These are phyloP conservation scores for Azemiops feae DNA, from an alignment of 2,113 vertebrate species.

Conservation along the genomic window DNA sequence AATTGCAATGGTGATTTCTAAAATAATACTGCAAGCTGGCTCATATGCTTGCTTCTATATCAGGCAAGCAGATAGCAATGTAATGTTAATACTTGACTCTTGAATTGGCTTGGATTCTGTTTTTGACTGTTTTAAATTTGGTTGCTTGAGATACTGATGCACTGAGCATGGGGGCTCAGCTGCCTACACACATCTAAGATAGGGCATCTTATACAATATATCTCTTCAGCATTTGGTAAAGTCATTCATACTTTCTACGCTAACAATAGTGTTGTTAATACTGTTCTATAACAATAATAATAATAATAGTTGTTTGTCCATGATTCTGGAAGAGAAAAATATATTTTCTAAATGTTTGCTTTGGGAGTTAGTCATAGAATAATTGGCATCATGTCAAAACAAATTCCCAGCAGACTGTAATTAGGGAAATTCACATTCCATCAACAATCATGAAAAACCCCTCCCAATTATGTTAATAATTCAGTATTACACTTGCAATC, in stretches of 20 bases:
- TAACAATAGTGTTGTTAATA: background rate
- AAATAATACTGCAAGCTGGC: background rate
- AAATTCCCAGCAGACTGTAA: background rate
- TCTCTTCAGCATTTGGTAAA: background rate
- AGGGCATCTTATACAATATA: background rate
- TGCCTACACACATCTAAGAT: background rate
- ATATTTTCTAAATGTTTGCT: background rate
- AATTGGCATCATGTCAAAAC: background rate
- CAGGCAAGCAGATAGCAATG: background rate
- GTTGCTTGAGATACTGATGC: background rate
- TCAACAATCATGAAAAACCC: background rate
- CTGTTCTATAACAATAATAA: background rate
- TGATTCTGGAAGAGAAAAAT: background rate
- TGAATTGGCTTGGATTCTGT: background rate
- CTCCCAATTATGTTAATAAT: background rate
- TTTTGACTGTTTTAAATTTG: background rate
- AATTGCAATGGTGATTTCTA: background rate
- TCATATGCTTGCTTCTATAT: background rate
- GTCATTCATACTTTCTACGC: background rate
- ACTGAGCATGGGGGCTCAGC: background rate
- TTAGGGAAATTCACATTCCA: background rate
- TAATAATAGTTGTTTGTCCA: background rate
- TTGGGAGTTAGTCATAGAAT: background rate
- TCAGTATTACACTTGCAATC: background rate
- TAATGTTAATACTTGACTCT: background rate